phyloP scores from a whole-genome alignment of 2,888 invertebrate species.

The Heliconius ethilla region DNA sequence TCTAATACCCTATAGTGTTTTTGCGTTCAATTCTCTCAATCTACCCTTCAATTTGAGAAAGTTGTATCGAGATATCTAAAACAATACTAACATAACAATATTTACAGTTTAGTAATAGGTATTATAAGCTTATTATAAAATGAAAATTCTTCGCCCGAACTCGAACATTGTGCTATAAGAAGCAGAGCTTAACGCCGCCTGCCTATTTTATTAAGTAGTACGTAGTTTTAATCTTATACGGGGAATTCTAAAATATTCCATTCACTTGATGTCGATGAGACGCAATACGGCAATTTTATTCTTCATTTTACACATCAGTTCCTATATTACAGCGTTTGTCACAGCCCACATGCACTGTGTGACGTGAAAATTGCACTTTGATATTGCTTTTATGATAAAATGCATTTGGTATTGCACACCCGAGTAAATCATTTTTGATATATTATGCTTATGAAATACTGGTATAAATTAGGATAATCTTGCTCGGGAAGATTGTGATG shows the following conservation, averaged over 20 bases:
- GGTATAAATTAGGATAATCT: background rate
- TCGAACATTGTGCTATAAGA: too few species aligned
- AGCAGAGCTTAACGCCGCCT: background rate
- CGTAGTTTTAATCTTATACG: background rate
- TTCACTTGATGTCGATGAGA: slow-evolving; percentile 14
- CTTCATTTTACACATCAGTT: slow-evolving; percentile 39
- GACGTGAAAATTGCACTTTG: slow-evolving; percentile 36
- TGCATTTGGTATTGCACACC: background rate
- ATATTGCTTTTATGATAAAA: slow-evolving; percentile 29
- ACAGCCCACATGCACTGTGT: slow-evolving; percentile 25
- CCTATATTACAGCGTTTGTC: slow-evolving; percentile 35
- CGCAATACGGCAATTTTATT: slow-evolving; percentile 39
- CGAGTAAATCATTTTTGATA: slow-evolving; percentile 1
- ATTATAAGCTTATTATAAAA: background rate
- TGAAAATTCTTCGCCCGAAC: background rate
- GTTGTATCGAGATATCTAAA: background rate
- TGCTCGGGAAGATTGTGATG: background rate
- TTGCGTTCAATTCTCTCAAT: background rate
- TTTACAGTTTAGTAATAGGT: too few species aligned
- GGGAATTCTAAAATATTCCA: slow-evolving; percentile 9
- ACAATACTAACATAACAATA: background rate
- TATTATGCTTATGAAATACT: background rate
- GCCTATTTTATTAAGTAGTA: background rate
- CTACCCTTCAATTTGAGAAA: background rate
- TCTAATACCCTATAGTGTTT: background rate